Evolutionary conservation across 35 echinoderm and acorn worm species (phyloP).

Genomic region (Ophioderma brevispina): DNA sequence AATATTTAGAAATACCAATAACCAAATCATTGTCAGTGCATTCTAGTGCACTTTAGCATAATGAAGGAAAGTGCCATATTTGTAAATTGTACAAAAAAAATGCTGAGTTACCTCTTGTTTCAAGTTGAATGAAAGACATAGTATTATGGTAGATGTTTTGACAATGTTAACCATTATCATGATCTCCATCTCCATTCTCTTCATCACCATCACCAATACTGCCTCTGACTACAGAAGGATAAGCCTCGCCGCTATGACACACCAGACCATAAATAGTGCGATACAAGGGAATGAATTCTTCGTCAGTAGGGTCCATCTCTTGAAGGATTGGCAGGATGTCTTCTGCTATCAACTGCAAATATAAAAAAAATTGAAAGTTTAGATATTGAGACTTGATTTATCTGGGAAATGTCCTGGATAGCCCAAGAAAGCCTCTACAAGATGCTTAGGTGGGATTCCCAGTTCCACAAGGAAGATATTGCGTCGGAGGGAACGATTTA

Average conservation of each 20-base stretch:
- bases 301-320: slow-evolving; percentile 17
- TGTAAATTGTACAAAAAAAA: no score
- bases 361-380: not conserved
- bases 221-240: slow-evolving; percentile 18
- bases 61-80: no score
- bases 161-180: not conserved
- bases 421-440: no score
- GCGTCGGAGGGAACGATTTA: no score
- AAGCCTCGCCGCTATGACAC: slow-evolving; percentile 13
- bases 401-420: not conserved
- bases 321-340: slow-evolving; percentile 32
- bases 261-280: slow-evolving; percentile 30
- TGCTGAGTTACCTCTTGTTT: no score
- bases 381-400: not conserved
- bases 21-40: no score
- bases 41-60: no score
- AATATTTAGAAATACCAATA: no score
- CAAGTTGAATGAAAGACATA: no score
- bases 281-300: slow-evolving; percentile 2
- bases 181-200: not conserved
- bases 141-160: no score
- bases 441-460: no score
- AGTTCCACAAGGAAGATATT: no score
- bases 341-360: slow-evolving; percentile 15
- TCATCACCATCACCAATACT: slow-evolving; percentile 2